These are phyloP conservation scores for Carpatolechia fugitivella DNA, from an alignment of 2,888 invertebrate species.

Conservation along the genomic window DNA sequence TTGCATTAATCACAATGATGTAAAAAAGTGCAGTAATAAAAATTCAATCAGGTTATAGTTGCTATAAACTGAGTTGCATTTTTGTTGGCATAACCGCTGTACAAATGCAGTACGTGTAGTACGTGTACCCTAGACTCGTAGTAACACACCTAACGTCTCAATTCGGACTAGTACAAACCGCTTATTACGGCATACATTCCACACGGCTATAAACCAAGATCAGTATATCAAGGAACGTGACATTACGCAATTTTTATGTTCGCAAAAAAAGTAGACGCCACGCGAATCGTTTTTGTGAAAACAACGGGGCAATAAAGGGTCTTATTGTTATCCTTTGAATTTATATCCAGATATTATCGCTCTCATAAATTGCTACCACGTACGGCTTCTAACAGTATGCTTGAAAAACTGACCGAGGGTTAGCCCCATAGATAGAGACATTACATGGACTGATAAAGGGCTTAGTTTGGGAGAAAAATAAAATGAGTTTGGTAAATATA, in stretches of 20 bases:
- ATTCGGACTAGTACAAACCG: conserved; percentile 23
- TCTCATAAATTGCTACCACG: conserved; percentile 69
- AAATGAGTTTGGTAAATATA: background rate
- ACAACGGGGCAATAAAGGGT: conserved; percentile 75
- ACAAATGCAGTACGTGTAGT: too few relatives aligned
- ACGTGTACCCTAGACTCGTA: too few relatives aligned
- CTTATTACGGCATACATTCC: conserved; percentile 39
- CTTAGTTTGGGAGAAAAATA: conserved; percentile 1
- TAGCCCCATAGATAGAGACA: conserved; percentile 2
- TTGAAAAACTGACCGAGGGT: conserved; percentile 60
- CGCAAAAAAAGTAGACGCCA: conserved; percentile 59
- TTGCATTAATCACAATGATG: too few relatives aligned
- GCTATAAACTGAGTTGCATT: too few relatives aligned
- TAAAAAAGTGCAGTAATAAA: too few relatives aligned
- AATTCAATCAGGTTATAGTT: too few relatives aligned
- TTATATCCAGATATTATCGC: conserved; percentile 77
- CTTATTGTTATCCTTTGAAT: conserved; percentile 78
- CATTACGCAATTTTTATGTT: conserved; percentile 65
- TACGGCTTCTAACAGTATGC: conserved; percentile 60
- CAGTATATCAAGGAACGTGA: conserved; percentile 63
- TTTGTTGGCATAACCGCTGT: too few relatives aligned
- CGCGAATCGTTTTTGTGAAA: conserved; percentile 73
- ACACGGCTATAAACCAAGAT: conserved; percentile 52
- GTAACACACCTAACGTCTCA: too few relatives aligned
- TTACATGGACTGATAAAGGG: conserved; percentile 26